Evolutionary conservation across 2,888 invertebrate species (phyloP).

Genomic region (Lapara coniferarum): DNA sequence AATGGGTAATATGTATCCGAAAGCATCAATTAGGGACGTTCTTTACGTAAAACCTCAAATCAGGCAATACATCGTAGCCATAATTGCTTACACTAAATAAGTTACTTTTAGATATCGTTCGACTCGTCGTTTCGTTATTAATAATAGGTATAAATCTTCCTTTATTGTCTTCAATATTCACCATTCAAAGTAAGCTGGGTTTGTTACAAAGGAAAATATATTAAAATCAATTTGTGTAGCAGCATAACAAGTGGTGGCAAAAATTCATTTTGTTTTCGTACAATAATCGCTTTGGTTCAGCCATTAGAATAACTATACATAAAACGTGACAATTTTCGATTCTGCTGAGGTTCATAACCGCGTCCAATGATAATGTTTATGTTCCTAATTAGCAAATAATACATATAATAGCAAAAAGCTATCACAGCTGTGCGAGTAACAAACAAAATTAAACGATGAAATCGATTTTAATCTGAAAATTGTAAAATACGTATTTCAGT

Average conservation of each 20-base stretch:
- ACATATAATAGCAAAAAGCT: conserved; percentile 41
- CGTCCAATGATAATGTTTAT: conserved; percentile 56
- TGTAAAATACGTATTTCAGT: background rate
- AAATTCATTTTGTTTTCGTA: conserved; percentile 47
- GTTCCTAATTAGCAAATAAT: conserved; percentile 45
- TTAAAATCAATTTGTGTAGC: conserved; percentile 40
- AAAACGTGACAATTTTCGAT: conserved; percentile 43
- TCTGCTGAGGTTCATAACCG: conserved; percentile 72
- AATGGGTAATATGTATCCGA: conserved; percentile 45
- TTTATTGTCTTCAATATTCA: conserved; percentile 82
- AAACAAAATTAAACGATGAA: background rate
- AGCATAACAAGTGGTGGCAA: conserved; percentile 70
- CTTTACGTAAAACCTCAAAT: conserved; percentile 52
- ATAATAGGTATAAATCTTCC: conserved; percentile 81
- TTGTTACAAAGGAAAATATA: conserved; percentile 32
- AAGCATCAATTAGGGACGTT: conserved; percentile 46
- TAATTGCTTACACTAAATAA: conserved; percentile 71
- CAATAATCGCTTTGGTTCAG: conserved; percentile 75
- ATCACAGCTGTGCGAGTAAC: conserved; percentile 33
- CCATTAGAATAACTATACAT: conserved; percentile 59
- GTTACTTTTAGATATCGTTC: conserved; percentile 76
- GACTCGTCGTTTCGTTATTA: conserved; percentile 71
- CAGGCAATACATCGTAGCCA: conserved; percentile 57
- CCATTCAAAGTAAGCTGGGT: conserved; percentile 72
- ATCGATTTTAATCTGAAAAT: background rate